phyloP scores from a whole-genome alignment of 1,140 invertebrate species.

The Zaprionus taronus region DNA sequence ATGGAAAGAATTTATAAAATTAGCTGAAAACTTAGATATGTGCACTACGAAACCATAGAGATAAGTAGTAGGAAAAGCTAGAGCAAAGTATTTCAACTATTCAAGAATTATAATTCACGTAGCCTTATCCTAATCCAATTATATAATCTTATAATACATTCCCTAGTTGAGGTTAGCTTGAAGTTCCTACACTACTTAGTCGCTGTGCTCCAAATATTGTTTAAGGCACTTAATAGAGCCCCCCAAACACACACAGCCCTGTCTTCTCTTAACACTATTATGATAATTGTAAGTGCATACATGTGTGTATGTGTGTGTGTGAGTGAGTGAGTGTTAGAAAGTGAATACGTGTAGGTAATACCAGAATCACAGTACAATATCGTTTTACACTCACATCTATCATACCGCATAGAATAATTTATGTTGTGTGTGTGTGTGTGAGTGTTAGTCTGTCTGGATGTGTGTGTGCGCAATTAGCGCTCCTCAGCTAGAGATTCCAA shows the following conservation, averaged over 20 bases:
- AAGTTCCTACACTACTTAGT: slow-evolving; percentile 18
- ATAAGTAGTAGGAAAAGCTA: neutral
- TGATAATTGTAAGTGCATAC: slow-evolving; percentile 5
- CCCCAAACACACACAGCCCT: neutral
- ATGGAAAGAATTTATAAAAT: neutral
- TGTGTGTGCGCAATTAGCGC: neutral
- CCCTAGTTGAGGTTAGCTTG: neutral
- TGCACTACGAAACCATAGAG: neutral
- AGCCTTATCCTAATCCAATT: neutral
- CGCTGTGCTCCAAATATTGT: slow-evolving; percentile 3
- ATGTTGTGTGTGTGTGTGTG: neutral
- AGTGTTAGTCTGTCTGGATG: too few relatives aligned
- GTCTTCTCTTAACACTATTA: neutral
- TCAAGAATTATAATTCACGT: neutral
- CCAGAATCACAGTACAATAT: neutral
- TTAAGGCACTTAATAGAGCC: neutral
- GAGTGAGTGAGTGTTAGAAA: neutral
- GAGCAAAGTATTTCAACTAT: neutral
- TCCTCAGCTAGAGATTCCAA: neutral
- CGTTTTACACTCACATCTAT: neutral
- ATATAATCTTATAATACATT: neutral
- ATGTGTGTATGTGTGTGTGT: neutral
- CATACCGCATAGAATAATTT: neutral
- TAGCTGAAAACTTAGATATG: too few relatives aligned
- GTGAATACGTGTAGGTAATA: neutral